Evolutionary conservation across 2,888 invertebrate genomes (phyloP), one percentile per base, ranked within the genome.

Genomic region (Heterodera filipjevi): DNA sequence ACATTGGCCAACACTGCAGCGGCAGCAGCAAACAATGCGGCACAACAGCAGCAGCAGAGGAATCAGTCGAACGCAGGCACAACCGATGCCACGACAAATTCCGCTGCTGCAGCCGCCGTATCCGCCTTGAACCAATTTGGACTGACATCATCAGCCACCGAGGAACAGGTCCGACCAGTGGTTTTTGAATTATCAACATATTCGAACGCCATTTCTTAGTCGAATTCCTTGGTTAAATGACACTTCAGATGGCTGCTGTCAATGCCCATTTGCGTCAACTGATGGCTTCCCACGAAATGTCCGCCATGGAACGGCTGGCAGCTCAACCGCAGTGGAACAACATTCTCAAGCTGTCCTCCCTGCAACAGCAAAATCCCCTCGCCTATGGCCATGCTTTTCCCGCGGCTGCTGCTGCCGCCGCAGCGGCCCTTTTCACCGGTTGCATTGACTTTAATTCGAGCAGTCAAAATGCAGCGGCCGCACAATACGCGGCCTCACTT

Each of bases 331-430:
- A 75, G 46, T 75, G 53, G 64, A 66, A 75, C 44, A 75, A 75
- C 44, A 64, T 75, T 53, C 59, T 77, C 39, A 71, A 77, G n/a
- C 44, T 71, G 32, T 73, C 59, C 44, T 72, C 71, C 16, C 44
- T 78, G 27, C 78, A 78, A 39, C 78, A 78, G 22, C 78, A 78
- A 32, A 78, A 77, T n/a, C 78, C 78, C 8, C 78, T 74, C 53
- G 68, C 77, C 8, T 78, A 78, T 66, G 78, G 78, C n/a, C 72
- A 76, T 70, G 79, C 77, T 1, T 78, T 79, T 79, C 77, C 70
- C 44, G 77, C 79, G 14, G n/a, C 39, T 39, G 79, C 79, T 3
- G 79, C 79, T 5, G 79, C 77, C 39, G 79, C 79, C 10, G 79
- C 75, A 16, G 79, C 79, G 27, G 75, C 79, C 14, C 70, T 76